Conservation (phyloP, 37 sponge, comb jelly and placozoan genomes). For the Petrosia ficiformis region DNA sequence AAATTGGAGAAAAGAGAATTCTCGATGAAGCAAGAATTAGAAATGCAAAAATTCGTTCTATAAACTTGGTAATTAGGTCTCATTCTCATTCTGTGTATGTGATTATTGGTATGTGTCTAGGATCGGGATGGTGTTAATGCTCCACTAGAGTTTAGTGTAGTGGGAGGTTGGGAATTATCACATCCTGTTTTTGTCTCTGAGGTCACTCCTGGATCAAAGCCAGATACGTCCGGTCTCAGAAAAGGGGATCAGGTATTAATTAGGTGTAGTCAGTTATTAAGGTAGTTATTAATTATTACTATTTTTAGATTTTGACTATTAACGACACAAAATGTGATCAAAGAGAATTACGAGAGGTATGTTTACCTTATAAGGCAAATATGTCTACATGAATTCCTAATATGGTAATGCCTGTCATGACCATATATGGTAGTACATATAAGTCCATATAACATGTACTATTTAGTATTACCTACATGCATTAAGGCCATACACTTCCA, state of each 20-base stretch:
- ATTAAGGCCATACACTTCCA: too few species aligned
- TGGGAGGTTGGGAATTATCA: constrained; percentile 48
- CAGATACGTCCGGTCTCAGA: constrained; percentile 41
- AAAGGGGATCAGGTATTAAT: constrained; percentile 80
- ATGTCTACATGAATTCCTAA: too few species aligned
- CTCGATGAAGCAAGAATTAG: constrained; percentile 42
- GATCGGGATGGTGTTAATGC: constrained; percentile 50
- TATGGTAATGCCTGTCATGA: too few species aligned
- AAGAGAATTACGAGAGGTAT: constrained; percentile 40
- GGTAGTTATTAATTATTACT: not conserved
- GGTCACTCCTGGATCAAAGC: constrained; percentile 40
- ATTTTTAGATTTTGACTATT: constrained; percentile 44
- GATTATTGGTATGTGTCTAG: constrained; percentile 2
- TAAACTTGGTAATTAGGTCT: constrained; percentile 63
- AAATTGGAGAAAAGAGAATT: constrained; percentile 48
- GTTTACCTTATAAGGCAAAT: too few species aligned
- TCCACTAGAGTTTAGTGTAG: constrained; percentile 62
- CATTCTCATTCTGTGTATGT: not conserved
- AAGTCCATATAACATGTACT: too few species aligned
- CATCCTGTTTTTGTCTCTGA: constrained; percentile 41
- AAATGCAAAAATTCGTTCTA: constrained; percentile 22
- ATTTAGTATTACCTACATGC: too few species aligned
- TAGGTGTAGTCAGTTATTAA: too few species aligned
- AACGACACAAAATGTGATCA: constrained; percentile 52
- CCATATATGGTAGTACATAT: too few species aligned